Conservation (phyloP, 2,888 invertebrate species). For the Drosophila tripunctata region DNA sequence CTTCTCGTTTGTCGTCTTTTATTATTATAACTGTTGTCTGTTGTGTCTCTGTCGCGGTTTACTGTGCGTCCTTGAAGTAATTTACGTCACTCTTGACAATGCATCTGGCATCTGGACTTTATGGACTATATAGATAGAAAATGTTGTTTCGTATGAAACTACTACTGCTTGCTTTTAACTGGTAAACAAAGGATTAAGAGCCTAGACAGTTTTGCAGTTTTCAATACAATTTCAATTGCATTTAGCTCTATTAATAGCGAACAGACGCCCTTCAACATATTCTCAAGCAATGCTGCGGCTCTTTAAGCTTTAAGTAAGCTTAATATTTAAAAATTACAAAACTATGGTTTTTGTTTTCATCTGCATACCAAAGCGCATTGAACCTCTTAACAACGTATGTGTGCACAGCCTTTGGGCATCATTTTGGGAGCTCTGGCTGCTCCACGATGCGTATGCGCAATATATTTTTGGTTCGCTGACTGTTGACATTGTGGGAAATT, state of each 20-base stretch:
- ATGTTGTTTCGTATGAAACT: background rate
- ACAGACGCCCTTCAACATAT: background rate
- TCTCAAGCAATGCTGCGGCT: slow-evolving; percentile 4
- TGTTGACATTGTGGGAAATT: slow-evolving; percentile 76
- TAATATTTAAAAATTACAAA: background rate
- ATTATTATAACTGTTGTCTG: slow-evolving; percentile 65
- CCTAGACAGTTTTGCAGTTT: slow-evolving; percentile 15
- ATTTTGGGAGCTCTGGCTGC: slow-evolving; percentile 9
- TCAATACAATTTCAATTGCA: slow-evolving; percentile 13
- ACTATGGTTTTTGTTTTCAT: background rate
- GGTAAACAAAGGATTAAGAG: slow-evolving; percentile 32
- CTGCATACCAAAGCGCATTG: slow-evolving; percentile 60
- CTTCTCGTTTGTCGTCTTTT: slow-evolving; percentile 20
- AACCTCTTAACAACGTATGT: slow-evolving; percentile 43
- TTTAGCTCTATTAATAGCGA: slow-evolving; percentile 24
- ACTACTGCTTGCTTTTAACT: slow-evolving; percentile 1
- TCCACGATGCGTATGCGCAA: slow-evolving; percentile 70
- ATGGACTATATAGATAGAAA: background rate
- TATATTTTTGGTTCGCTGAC: slow-evolving; percentile 46
- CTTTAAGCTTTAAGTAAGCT: background rate
- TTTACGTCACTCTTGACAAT: slow-evolving; percentile 67
- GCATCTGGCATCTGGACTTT: slow-evolving; percentile 13
- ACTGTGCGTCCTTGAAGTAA: slow-evolving; percentile 79
- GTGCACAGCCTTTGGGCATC: slow-evolving; percentile 2
- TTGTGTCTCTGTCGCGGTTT: slow-evolving; percentile 36